A percentile compares a stretch with the other conserved stretches of the same genome.
Evolutionary conservation across 2,888 invertebrate species (phyloP).

Genomic region (Epicampocera succincta): DNA sequence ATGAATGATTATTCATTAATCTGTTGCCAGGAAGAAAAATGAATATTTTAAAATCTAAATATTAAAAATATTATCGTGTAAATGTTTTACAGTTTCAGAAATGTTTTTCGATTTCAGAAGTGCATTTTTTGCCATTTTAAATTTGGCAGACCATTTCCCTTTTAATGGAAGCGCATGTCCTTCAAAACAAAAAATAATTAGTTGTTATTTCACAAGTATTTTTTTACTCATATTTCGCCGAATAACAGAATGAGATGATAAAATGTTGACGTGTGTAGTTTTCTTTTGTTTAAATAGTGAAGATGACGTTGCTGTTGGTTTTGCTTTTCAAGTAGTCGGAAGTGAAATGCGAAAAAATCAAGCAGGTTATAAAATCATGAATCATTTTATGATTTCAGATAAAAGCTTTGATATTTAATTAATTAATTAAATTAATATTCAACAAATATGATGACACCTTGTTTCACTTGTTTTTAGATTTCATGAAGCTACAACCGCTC

Average conservation of each 20-base stretch:
- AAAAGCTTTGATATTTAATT: neutral
- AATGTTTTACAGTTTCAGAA: too few relatives aligned
- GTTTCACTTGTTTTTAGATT: slow-evolving; percentile 71
- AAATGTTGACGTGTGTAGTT: neutral
- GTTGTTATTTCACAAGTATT: too few relatives aligned
- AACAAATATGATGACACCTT: slow-evolving; percentile 31
- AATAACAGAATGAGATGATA: too few relatives aligned
- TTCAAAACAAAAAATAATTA: neutral
- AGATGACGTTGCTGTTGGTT: neutral
- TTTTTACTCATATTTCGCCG: too few relatives aligned
- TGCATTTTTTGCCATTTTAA: too few relatives aligned
- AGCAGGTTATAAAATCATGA: slow-evolving; percentile 41
- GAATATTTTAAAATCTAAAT: too few relatives aligned
- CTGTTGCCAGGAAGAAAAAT: too few relatives aligned
- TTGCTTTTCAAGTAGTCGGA: slow-evolving; percentile 5
- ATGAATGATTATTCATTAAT: too few relatives aligned
- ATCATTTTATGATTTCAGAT: slow-evolving; percentile 31
- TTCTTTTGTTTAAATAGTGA: neutral
- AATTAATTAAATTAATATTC: slow-evolving; percentile 21
- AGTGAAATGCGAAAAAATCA: slow-evolving; percentile 42
- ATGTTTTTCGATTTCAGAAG: too few relatives aligned
- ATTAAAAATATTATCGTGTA: too few relatives aligned
- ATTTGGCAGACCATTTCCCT: too few relatives aligned
- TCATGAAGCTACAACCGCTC: slow-evolving; percentile 73
- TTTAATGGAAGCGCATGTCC: neutral